Percentiles rank a stretch among this genome's conserved stretches.
Evolutionary conservation across 2,888 invertebrate genomes (phyloP).

Genomic region (Ochlodes sylvanus): DNA sequence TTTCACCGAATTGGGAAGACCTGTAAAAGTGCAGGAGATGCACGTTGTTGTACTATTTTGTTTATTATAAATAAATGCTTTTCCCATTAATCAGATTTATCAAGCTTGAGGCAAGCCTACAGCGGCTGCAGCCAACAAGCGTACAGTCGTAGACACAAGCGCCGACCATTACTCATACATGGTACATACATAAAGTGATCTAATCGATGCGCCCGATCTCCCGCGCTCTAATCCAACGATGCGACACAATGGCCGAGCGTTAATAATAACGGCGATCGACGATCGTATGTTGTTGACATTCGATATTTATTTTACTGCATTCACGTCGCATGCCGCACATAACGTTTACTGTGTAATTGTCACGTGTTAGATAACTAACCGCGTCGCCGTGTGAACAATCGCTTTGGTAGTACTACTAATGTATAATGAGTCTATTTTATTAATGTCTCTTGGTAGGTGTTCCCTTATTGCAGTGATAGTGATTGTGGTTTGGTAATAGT

Average conservation of each 20-base stretch:
- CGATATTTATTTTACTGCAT: constrained; percentile 33
- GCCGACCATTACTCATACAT: constrained; percentile 33
- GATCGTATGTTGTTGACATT: constrained; percentile 28
- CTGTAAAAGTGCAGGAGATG: not conserved
- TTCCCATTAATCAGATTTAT: not conserved
- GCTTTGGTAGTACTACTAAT: no score
- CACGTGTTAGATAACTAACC: constrained; percentile 28
- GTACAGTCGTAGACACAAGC: constrained; percentile 20
- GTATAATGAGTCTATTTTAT: no score
- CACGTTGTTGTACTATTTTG: no score
- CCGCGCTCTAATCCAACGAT: constrained; percentile 27
- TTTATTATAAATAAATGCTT: no score
- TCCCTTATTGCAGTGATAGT: no score
- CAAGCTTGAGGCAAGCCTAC: constrained; percentile 5
- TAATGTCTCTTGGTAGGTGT: no score
- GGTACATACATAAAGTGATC: constrained; percentile 31
- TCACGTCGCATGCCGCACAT: constrained; percentile 13
- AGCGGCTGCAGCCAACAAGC: constrained; percentile 3
- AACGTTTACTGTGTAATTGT: constrained; percentile 16
- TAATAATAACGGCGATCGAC: constrained; percentile 34
- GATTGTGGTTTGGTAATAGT: no score
- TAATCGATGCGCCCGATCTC: constrained; percentile 43
- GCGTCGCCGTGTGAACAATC: not conserved
- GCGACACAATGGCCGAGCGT: constrained; percentile 20
- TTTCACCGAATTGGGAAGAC: not conserved